Evolutionary conservation across 2,888 invertebrate species (phyloP).

Genomic region (Eupithecia abbreviata): DNA sequence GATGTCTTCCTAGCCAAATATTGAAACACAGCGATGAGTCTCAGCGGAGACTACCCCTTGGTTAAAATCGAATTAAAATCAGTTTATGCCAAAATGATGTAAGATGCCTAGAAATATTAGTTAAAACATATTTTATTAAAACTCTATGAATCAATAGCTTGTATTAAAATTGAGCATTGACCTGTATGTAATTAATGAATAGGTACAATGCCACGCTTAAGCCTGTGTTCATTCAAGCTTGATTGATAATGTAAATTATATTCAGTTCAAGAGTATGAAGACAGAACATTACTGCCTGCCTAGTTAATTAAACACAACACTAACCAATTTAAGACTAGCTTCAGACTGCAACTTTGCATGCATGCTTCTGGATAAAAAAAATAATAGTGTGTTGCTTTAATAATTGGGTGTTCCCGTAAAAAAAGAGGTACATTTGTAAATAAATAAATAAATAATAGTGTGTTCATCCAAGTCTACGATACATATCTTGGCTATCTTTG

Average conservation of each 20-base stretch:
- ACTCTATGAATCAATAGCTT: not conserved
- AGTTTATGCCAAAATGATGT: not conserved
- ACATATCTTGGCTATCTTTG: no score
- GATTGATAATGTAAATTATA: slow-evolving; percentile 22
- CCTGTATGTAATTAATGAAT: not conserved
- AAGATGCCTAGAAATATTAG: not conserved
- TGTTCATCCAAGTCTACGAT: no score
- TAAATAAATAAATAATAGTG: no score
- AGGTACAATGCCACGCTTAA: slow-evolving; percentile 1
- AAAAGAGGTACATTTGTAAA: no score
- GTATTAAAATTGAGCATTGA: not conserved
- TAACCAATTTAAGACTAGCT: not conserved
- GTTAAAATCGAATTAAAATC: not conserved
- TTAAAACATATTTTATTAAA: not conserved
- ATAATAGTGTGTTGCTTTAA: no score
- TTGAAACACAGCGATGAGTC: not conserved
- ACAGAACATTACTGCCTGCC: not conserved
- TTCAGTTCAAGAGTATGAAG: not conserved
- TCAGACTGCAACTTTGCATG: no score
- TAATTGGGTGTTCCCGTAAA: no score
- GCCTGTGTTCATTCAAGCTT: slow-evolving; percentile 18
- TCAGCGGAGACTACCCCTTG: not conserved
- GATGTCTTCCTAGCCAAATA: not conserved
- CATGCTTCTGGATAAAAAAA: no score
- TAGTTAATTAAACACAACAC: not conserved